Base-by-base conservation (phyloP, 1,140 invertebrate genomes). In the Kradibia gibbosae region DNA sequence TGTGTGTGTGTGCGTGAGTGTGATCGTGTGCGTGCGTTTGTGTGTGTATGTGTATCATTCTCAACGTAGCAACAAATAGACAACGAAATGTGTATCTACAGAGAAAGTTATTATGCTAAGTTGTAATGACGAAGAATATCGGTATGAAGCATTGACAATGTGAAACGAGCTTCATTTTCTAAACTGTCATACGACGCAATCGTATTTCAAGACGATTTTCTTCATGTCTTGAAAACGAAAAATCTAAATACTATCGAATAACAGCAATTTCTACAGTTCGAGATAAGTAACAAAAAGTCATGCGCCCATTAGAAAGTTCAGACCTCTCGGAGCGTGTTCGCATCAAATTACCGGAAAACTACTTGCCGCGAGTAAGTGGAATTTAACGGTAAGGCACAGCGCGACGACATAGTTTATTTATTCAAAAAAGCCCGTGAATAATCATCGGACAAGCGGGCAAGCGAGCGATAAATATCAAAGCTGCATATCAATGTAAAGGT, bases 401-500 rank as follows among this genome's bases (percentile, higher is more conserved):
- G 15, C 2, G 22, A 22, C 11, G 42, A 71, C 53, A n/a, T 36
- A 13, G 36, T 20, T 79, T 0, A 57, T 28, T 79, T 79, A 25
- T 2, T 45, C 45, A 78, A 53, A 15, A 70, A 78, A 53, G 25
- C 1, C 13, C 2, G 36, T 39, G 42, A 65, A 70, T 67, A 67
- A 39, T 67, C 7, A n/a, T 39, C 39, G 17, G n/a, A n/a, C 0
- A 22, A 1, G 11, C n/a, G 1, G 34, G 5, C 8, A 67, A 4
- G 17, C 15, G n/a, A 67, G 2, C 31, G 34, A 67, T 39, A n/a
- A 36, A 39, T 2, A 65, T 75, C 73, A 36, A 65, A 36, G 4
- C 45, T 60, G 55, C 74, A 42, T 60, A 71, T 72, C 62, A 77
- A 55, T 72, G 65, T 48, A 78, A 82, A 82, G 81, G 81, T 82